Conservation (phyloP, 2,113 vertebrate genomes). For the Larimichthys crocea region DNA sequence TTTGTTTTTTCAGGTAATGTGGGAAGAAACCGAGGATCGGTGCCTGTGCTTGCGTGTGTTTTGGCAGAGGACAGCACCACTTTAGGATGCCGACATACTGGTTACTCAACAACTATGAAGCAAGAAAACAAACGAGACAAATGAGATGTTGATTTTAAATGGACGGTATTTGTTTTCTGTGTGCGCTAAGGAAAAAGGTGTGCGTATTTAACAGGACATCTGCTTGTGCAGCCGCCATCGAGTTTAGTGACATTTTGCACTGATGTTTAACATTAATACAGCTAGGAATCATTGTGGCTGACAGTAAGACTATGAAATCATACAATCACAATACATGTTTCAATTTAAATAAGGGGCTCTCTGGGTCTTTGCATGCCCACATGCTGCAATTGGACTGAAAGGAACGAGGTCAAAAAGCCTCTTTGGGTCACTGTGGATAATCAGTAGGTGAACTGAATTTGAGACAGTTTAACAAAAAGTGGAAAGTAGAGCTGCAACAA, state of each 20-base stretch:
- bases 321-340: neutral
- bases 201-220: neutral
- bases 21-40: slow-evolving; percentile 30
- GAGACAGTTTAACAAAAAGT: neutral
- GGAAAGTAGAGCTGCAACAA: too few relatives aligned
- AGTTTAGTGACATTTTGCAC: neutral
- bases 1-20: slow-evolving; percentile 39
- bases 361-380: neutral
- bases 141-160: slow-evolving; percentile 6
- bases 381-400: neutral
- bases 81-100: slow-evolving; percentile 38
- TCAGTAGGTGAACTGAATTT: neutral
- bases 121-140: slow-evolving; percentile 8
- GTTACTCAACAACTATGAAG: slow-evolving; percentile 41
- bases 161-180: neutral
- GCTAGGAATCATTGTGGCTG: too few relatives aligned
- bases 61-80: slow-evolving; percentile 44
- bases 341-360: too few relatives aligned
- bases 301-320: neutral
- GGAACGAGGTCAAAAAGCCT: neutral
- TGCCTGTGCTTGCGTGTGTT: slow-evolving; percentile 18
- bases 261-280: too few relatives aligned
- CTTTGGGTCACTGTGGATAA: neutral
- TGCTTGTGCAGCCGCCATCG: neutral
- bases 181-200: neutral